Conservation (phyloP, 2,113 vertebrate genomes). For the Chamaetylas fuelleborni region DNA sequence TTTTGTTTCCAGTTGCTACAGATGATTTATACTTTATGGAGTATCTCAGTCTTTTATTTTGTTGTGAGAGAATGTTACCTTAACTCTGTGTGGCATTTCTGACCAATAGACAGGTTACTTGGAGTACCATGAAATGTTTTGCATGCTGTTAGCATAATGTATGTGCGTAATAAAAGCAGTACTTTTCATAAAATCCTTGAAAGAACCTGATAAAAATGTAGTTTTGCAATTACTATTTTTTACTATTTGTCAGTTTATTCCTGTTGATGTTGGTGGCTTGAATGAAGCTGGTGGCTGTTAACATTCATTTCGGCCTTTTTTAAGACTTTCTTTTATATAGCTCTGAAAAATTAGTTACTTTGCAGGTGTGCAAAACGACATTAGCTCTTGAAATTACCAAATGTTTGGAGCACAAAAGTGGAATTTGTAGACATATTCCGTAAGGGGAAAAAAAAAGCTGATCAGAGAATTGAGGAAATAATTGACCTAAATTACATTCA, state of each 20-base stretch:
- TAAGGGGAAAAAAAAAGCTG: not conserved
- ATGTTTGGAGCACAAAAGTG: not conserved
- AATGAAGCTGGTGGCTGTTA: not conserved
- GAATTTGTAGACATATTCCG: not conserved
- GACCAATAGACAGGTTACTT: not conserved
- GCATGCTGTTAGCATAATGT: not conserved
- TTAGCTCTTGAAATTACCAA: not conserved
- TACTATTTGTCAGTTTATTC: not conserved
- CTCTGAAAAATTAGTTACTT: not conserved
- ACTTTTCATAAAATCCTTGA: not conserved
- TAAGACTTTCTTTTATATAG: not conserved
- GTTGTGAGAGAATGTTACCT: not conserved
- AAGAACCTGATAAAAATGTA: not conserved
- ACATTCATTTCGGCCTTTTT: not conserved
- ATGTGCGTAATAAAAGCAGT: not conserved
- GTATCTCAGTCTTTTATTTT: not conserved
- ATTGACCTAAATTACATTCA: accelerated
- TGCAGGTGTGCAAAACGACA: not conserved
- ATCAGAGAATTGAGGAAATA: not conserved
- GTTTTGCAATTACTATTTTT: not conserved
- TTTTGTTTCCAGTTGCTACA: not conserved
- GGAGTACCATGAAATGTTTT: accelerated
- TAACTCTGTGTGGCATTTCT: not conserved
- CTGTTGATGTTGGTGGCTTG: not conserved
- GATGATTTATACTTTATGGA: not conserved